Evolutionary conservation across 2,888 invertebrate species (phyloP), one percentile per base, ranked within the genome.

Genomic region (Drosophila cracens): DNA sequence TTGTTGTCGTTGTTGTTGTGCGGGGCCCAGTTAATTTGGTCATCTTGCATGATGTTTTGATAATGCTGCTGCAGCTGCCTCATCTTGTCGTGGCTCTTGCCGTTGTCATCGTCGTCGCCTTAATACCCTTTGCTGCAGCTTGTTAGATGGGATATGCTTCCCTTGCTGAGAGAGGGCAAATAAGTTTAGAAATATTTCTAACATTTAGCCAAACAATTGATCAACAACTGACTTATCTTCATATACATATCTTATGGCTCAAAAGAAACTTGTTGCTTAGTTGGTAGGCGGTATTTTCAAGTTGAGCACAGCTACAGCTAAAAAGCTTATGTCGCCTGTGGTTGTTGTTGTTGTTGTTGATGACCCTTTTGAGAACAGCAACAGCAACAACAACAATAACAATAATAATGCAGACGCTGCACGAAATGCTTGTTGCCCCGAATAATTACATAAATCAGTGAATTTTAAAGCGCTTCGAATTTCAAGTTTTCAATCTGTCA

Each of bases 1-100:
- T n/a, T 49, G 13, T 51, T 51, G 27, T 51, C 51, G 65, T 36
- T 67, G 67, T 31, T 31, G 33, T 56, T 62, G 27, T 34, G 46
- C 25, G 49, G 70, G 34, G 66, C 75, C 70, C 81, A 72, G 91
- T 90, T 91, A 90, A 90, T 91, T 90, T 90, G 89, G 89, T 90
- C 91, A 90, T 90, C 89, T 90, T 84, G 91, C 91, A 90, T 90
- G 89, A 90, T 90, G 89, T 90, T 90, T 90, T 90, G 89, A 90
- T 90, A 90, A 91, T 90, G 87, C 76, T 73, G 86, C 71, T 58
- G 60, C 48, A 52, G 52, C 68, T 53, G 68, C 33, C 63, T 56
- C 58, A 56, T 58, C 72, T 58, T 61, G 58, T 67, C 65, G 65
- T 74, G 73, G 57, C 63, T 68, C 40, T 51, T 49, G 59, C 65